Base-by-base conservation (phyloP, 2,797 vertebrate species). In the Buceros bicornis region DNA sequence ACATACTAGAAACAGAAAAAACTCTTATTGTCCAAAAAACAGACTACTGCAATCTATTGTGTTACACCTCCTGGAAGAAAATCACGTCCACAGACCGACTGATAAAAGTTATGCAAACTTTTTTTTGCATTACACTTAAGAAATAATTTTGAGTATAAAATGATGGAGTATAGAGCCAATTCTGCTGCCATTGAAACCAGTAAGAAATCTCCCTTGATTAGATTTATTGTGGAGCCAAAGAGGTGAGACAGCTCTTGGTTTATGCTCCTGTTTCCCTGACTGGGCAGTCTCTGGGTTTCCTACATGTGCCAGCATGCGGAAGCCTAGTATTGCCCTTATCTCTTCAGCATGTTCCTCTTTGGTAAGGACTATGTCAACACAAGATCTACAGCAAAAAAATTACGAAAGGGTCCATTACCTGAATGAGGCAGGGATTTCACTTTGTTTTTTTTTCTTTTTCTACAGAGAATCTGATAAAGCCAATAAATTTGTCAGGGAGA, bases 401-500 rank as follows among this genome's bases (percentile, higher is more conserved):
- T 1, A 69, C 14, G 35, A 21, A 65, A 73, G 25, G 56, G 43
- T 47, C 56, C 51, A 50, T 80, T 88, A 37, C 43, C 26, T 70
- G 56, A 91, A 81, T 65, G 80, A 91, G 62, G n/a, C 50, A 64
- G 25, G 18, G 42, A 29, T 57, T 81, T 65, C 3, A 6, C 29
- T n/a, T 60, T 71, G 42, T 42, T 40, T 35, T 29, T 29, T 15
- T n/a, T 25, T 18, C 25, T 53, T 71, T 53, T 2, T 3, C 4
- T 56, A 15, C 54, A 57, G 62, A 79, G 16, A 29, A 33, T 82
- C n/a, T 88, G 64, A 66, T 2, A 6, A 85, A 69, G 33, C 13
- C 86, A 91, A 62, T 86, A 87, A 48, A 80, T 95, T 87, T 90
- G 21, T 82, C n/a, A 56, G 69, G 66, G 56, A 86, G 76, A 42